Base-by-base conservation (phyloP, 92 coral and sea anemone species). In the Scolanthus callimorphus region DNA sequence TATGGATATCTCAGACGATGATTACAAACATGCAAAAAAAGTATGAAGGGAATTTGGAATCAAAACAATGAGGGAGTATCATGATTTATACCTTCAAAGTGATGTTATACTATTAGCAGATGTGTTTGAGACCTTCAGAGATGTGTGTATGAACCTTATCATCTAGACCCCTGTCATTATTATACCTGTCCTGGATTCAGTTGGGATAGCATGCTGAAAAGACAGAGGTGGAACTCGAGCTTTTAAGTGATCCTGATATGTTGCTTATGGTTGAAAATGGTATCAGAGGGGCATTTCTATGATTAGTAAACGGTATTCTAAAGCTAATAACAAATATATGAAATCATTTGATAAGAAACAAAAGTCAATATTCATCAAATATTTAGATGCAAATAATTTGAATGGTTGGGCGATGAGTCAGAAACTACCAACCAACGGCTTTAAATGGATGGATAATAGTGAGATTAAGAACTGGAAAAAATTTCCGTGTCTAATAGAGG, bases 121-220 rank as follows among this genome's bases (percentile, higher is more conserved):
- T 51, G 71, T 50, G 11, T 51, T 47, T 24, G 70, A 47, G 62
- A 71, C 22, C 19, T 71, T 71, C 61, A 71, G 70, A 50, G 51
- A 62, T 34, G 63, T 52, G 21, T 70, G 78, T 26, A n/a, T n/a
- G n/a, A n/a, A n/a, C n/a, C n/a, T n/a, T n/a, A n/a, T n/a, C n/a
- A n/a, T n/a, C n/a, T n/a, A n/a, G n/a, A n/a, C n/a, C n/a, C n/a
- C n/a, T n/a, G n/a, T n/a, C n/a, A n/a, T n/a, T n/a, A n/a, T n/a
- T n/a, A n/a, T n/a, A n/a, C n/a, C n/a, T n/a, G n/a, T n/a, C n/a
- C n/a, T n/a, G n/a, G n/a, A n/a, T n/a, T n/a, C n/a, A n/a, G n/a
- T n/a, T n/a, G n/a, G n/a, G n/a, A n/a, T n/a, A n/a, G n/a, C n/a
- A n/a, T n/a, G n/a, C 20, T 70, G 37, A 59, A 49, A 4, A n/a